Conservation (phyloP, 2,888 invertebrate species). For the Acanthococcus lagerstroemiae region DNA sequence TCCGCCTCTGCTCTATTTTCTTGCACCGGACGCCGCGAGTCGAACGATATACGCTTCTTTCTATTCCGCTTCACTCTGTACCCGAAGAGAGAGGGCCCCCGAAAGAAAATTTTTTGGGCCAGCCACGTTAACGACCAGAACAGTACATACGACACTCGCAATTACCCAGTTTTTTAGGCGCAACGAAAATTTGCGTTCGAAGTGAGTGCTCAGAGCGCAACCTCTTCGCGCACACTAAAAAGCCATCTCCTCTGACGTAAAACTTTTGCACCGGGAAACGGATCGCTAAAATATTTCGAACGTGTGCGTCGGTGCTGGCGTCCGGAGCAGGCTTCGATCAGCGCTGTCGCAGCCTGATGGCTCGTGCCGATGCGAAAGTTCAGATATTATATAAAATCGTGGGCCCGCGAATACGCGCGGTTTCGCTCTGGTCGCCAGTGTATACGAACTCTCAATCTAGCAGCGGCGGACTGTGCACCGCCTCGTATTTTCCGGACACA, state of each 20-base stretch:
- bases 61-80: too few relatives aligned
- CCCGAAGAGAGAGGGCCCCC: too few relatives aligned
- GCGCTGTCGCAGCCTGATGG: background rate
- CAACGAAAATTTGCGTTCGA: conserved; percentile 30
- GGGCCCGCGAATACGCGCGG: too few relatives aligned
- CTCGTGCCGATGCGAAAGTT: background rate
- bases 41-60: too few relatives aligned
- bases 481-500: too few relatives aligned
- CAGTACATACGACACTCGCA: conserved; percentile 24
- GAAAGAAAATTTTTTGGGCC: background rate
- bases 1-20: background rate
- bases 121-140: conserved; percentile 19
- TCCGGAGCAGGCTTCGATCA: background rate
- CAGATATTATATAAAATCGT: too few relatives aligned
- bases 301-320: conserved; percentile 21
- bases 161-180: conserved; percentile 31
- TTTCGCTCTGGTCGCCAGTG: too few relatives aligned
- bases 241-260: conserved; percentile 28
- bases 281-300: conserved; percentile 31
- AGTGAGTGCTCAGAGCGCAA: conserved; percentile 16
- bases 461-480: too few relatives aligned
- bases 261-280: conserved; percentile 30
- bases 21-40: background rate
- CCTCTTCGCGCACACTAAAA: conserved; percentile 27
- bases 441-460: too few relatives aligned